phyloP scores from a whole-genome alignment of 2,113 vertebrate genomes.

The Probosciger aterrimus region DNA sequence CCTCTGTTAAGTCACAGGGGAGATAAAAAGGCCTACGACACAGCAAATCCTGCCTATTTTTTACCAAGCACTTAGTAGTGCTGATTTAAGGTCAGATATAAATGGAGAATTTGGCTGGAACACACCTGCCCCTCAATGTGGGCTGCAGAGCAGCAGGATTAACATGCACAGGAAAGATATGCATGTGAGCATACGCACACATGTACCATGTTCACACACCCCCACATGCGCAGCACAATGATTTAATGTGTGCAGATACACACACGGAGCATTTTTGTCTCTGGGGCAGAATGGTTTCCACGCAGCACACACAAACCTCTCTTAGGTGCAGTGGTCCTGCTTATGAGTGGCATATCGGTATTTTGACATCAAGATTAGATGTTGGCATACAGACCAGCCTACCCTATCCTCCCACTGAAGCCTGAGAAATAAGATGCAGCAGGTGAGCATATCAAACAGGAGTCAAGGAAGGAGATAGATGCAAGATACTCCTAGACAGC shows the following conservation, averaged over 20 bases:
- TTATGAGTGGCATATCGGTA: neutral
- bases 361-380: constrained; percentile 24
- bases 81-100: neutral
- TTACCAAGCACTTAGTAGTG: neutral
- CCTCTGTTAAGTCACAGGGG: neutral
- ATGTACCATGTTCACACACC: neutral
- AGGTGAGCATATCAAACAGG: neutral
- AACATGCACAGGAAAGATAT: neutral
- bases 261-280: neutral
- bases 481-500: neutral
- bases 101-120: neutral
- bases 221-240: neutral
- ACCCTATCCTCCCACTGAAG: neutral
- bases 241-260: constrained; percentile 22
- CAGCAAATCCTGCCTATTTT: neutral
- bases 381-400: neutral
- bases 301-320: neutral
- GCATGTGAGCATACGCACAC: neutral
- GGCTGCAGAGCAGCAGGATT: neutral
- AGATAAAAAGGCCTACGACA: neutral
- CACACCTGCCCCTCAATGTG: neutral
- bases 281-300: constrained; percentile 1
- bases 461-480: neutral
- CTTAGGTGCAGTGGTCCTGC: neutral
- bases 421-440: neutral